Conservation (phyloP, 2,888 invertebrate species). For the Dioctria linearis region DNA sequence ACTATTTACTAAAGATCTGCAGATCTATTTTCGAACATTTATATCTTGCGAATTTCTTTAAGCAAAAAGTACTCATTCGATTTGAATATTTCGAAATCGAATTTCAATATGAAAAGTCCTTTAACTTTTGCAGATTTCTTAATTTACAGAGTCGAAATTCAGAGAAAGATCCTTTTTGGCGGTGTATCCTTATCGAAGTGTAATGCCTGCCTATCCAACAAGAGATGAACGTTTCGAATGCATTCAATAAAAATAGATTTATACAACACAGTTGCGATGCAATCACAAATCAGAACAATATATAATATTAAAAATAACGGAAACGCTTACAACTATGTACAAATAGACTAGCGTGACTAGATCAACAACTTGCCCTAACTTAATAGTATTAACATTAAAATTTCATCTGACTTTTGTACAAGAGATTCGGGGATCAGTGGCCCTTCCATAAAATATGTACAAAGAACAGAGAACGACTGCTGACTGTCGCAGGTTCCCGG, state of each 20-base stretch:
- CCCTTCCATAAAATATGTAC: constrained; percentile 23
- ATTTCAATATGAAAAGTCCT: too few relatives aligned
- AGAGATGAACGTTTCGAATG: constrained; percentile 8
- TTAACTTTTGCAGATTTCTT: background rate
- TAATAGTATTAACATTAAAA: constrained; percentile 45
- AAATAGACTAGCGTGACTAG: constrained; percentile 52
- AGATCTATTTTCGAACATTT: too few relatives aligned
- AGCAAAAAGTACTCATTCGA: too few relatives aligned
- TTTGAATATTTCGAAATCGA: too few relatives aligned
- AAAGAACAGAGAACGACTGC: constrained; percentile 22
- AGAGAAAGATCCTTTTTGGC: background rate
- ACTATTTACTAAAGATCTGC: too few relatives aligned
- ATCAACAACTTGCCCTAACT: constrained; percentile 52
- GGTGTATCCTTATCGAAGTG: background rate
- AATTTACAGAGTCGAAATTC: background rate
- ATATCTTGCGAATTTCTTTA: too few relatives aligned
- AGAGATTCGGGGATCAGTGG: constrained; percentile 3
- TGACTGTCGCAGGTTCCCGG: background rate
- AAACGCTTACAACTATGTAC: constrained; percentile 39
- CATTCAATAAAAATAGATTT: constrained; percentile 21
- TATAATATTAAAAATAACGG: constrained; percentile 30
- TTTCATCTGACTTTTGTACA: constrained; percentile 41
- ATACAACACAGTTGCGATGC: background rate
- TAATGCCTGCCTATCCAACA: constrained; percentile 1
- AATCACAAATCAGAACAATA: constrained; percentile 25